These are phyloP conservation scores for Beroe ovata DNA, from an alignment of 37 sponge, comb jelly and placozoan genomes.

Conservation along the genomic window DNA sequence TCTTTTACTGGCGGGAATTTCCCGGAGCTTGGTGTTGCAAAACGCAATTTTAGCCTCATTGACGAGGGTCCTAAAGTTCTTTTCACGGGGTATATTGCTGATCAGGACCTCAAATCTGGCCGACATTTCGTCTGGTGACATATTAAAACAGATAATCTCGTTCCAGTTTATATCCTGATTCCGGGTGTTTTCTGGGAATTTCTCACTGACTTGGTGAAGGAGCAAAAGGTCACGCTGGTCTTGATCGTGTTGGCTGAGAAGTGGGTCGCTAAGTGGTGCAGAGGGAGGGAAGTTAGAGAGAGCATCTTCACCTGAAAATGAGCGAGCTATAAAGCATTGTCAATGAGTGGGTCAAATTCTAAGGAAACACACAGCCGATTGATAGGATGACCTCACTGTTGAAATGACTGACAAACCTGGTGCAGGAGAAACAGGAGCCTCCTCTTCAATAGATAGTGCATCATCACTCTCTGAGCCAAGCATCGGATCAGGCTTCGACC, in stretches of 20 bases:
- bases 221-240: not conserved
- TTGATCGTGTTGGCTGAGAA: constrained; percentile 40
- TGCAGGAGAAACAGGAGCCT: too few species aligned
- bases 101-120: constrained; percentile 6
- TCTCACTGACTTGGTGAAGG: constrained; percentile 12
- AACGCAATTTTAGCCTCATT: not conserved
- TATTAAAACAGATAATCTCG: not conserved
- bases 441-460: too few species aligned
- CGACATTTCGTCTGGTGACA: constrained; percentile 16
- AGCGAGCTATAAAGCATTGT: too few species aligned
- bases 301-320: not conserved
- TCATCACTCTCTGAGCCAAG: too few species aligned
- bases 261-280: constrained; percentile 2
- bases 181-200: not conserved
- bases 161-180: constrained; percentile 40
- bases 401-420: too few species aligned
- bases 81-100: not conserved
- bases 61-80: not conserved
- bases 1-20: not conserved
- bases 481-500: too few species aligned
- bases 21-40: constrained; percentile 21
- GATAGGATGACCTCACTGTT: too few species aligned
- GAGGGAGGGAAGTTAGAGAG: not conserved
- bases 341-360: too few species aligned
- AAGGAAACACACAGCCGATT: too few species aligned